Percentiles rank a stretch among this genome's conserved stretches.
These are phyloP conservation scores for Anneissia japonica DNA, from an alignment of 35 echinoderm and acorn worm genomes.

Conservation along the genomic window DNA sequence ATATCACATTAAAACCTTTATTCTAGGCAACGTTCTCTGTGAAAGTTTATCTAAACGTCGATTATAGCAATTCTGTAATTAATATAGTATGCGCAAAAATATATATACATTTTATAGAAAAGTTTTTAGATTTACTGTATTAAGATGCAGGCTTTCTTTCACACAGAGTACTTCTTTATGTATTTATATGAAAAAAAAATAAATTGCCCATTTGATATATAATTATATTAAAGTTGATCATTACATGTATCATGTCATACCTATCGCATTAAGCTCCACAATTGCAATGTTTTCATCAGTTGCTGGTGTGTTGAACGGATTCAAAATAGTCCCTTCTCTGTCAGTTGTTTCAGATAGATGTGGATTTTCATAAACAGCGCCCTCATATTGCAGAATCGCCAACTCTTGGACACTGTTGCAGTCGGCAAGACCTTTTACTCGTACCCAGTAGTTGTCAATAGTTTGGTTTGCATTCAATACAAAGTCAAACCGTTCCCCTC, in stretches of 20 bases:
- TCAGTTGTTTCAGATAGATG: conserved; percentile 27
- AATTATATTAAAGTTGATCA: too few relatives aligned
- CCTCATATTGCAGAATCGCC: conserved; percentile 69
- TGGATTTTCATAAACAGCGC: conserved; percentile 47
- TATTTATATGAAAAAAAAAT: too few relatives aligned
- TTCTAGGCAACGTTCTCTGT: too few relatives aligned
- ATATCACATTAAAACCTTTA: too few relatives aligned
- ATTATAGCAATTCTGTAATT: too few relatives aligned
- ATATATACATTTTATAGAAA: neutral
- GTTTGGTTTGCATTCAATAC: conserved; percentile 48
- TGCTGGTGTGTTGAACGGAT: conserved; percentile 51
- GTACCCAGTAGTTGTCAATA: conserved; percentile 72
- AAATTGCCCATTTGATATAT: too few relatives aligned
- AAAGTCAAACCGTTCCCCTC: conserved; percentile 60
- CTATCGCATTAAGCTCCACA: conserved; percentile 35
- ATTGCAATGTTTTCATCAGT: conserved; percentile 45
- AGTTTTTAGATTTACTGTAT: too few relatives aligned
- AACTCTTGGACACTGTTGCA: conserved; percentile 43
- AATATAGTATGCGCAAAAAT: too few relatives aligned
- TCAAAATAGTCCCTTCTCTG: conserved; percentile 44
- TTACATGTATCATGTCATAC: too few relatives aligned
- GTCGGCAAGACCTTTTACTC: conserved; percentile 53
- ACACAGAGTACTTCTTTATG: too few relatives aligned
- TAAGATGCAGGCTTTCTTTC: too few relatives aligned
- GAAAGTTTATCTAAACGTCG: too few relatives aligned